These are phyloP conservation scores for Sinocyclocheilus grahami DNA, from an alignment of 2,113 vertebrate species.

Conservation along the genomic window DNA sequence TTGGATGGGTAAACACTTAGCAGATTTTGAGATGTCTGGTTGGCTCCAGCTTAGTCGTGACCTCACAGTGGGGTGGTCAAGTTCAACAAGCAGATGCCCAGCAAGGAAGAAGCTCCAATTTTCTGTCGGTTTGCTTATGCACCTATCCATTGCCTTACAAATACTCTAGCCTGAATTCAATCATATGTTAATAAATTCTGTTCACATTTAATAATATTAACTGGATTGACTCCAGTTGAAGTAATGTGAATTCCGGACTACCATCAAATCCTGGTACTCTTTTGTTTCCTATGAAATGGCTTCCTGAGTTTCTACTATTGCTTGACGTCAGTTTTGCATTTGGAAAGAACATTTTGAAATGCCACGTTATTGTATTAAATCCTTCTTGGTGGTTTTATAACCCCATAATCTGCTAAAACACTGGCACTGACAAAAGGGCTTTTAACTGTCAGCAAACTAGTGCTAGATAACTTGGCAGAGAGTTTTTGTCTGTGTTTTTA, in stretches of 20 bases:
- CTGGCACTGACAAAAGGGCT: not conserved
- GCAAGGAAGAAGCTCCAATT: not conserved
- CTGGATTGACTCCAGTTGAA: not conserved
- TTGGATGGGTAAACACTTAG: too few species aligned
- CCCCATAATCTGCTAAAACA: not conserved
- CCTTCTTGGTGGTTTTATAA: constrained; percentile 8
- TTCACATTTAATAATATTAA: not conserved
- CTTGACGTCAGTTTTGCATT: constrained; percentile 9
- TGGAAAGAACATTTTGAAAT: constrained; percentile 10
- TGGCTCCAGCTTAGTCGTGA: not conserved
- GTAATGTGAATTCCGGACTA: not conserved
- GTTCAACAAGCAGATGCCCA: not conserved
- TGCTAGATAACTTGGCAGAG: constrained; percentile 16
- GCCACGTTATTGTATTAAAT: not conserved
- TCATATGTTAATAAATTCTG: not conserved
- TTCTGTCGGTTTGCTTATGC: not conserved
- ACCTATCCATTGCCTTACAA: not conserved
- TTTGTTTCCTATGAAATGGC: not conserved
- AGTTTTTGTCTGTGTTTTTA: constrained; percentile 27
- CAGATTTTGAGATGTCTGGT: constrained; percentile 14
- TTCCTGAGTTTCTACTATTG: not conserved
- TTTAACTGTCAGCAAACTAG: constrained; percentile 16
- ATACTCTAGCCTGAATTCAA: not conserved
- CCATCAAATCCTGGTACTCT: not conserved
- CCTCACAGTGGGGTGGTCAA: not conserved